phyloP scores from a whole-genome alignment of 2,888 invertebrate genomes.

The Agrenia bidenticulata region DNA sequence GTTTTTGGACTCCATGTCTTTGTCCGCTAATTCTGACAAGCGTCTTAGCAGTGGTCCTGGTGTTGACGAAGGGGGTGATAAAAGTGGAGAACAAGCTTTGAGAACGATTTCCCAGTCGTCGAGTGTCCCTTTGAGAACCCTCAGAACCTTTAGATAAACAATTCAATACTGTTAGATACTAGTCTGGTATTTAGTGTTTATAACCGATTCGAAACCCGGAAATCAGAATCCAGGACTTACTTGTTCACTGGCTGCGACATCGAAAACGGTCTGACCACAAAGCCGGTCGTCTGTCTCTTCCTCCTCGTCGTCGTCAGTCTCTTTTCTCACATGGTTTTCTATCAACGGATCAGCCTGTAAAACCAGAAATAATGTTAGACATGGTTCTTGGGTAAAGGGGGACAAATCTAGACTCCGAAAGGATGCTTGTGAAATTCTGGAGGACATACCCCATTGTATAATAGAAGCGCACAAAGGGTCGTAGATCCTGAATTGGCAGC shows the following conservation, averaged over 20 bases:
- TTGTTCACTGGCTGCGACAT: conserved; percentile 45
- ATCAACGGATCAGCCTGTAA: conserved; percentile 41
- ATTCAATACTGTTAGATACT: too few relatives aligned
- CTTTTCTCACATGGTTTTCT: conserved; percentile 42
- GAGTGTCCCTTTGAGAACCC: conserved; percentile 18
- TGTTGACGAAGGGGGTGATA: not conserved
- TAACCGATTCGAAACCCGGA: too few relatives aligned
- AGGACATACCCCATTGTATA: conserved; percentile 36
- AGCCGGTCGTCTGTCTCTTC: conserved; percentile 5
- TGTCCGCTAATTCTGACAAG: conserved; percentile 15
- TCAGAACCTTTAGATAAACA: conserved; percentile 22
- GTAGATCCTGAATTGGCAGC: conserved; percentile 41
- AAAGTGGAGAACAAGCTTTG: conserved; percentile 10
- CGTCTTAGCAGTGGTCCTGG: not conserved
- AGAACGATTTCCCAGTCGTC: conserved; percentile 26
- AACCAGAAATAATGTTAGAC: conserved; percentile 1
- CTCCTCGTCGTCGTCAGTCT: conserved; percentile 37
- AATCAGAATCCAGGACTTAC: too few relatives aligned
- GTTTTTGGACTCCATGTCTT: conserved; percentile 16
- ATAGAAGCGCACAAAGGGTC: conserved; percentile 42
- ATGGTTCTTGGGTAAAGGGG: not conserved
- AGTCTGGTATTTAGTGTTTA: too few relatives aligned
- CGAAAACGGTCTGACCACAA: conserved; percentile 43
- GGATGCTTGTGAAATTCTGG: conserved; percentile 9
- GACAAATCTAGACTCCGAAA: conserved; percentile 1